phyloP scores from a whole-genome alignment of 2,888 invertebrate genomes.

The Eucera pruinosa region DNA sequence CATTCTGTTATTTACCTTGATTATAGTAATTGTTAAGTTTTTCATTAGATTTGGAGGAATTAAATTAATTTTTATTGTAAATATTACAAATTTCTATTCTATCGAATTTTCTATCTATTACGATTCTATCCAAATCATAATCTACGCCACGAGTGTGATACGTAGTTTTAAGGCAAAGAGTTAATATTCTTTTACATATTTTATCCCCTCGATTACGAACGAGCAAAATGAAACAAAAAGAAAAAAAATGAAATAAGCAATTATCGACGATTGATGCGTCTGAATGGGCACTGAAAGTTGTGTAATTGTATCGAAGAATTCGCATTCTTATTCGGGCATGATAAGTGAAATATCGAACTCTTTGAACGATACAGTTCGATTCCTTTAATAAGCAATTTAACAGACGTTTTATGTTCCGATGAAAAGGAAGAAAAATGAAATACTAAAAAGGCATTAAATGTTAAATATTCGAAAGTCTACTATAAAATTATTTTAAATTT shows the following conservation, averaged over 20 bases:
- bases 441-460: background rate
- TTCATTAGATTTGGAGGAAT: no score
- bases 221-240: no score
- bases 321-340: background rate
- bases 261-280: background rate
- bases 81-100: no score
- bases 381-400: constrained; percentile 3
- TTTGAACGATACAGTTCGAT: constrained; percentile 20
- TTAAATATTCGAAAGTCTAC: background rate
- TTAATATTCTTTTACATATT: no score
- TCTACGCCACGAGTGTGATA: no score
- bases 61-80: no score
- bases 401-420: background rate
- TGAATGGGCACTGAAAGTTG: constrained; percentile 15
- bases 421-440: background rate
- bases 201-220: constrained; percentile 7
- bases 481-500: constrained; percentile 15
- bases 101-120: no score
- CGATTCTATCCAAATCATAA: no score
- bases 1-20: no score
- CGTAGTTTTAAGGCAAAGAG: no score
- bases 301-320: constrained; percentile 11
- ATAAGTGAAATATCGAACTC: constrained; percentile 18
- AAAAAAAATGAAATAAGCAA: background rate
- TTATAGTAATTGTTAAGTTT: no score